Evolutionary conservation across 2,113 vertebrate genomes (phyloP).

Genomic region (Ascaphus truei): DNA sequence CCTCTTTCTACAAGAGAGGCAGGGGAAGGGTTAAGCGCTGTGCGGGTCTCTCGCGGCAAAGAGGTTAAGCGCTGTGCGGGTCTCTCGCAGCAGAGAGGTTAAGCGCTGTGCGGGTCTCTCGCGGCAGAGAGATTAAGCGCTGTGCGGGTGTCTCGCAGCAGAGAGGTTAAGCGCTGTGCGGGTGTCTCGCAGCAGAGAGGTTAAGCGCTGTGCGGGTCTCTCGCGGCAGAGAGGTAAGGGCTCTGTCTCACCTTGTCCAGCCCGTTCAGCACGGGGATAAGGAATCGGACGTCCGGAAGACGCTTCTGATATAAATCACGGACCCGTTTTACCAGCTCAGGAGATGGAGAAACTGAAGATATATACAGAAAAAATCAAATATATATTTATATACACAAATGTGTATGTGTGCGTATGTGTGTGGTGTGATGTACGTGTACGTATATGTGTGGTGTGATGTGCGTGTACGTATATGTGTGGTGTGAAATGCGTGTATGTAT

Average conservation of each 20-base stretch:
- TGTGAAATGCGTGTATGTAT: no score
- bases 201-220: not conserved
- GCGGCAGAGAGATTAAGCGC: not conserved
- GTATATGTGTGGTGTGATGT: no score
- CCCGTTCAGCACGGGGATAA: conserved; percentile 91
- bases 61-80: not conserved
- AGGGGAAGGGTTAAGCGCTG: not conserved
- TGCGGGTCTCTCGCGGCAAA: not conserved
- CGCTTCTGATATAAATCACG: conserved; percentile 93
- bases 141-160: not conserved
- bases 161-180: no score
- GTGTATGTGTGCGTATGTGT: no score
- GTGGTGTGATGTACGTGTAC: no score
- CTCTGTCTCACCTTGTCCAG: conserved; percentile 88
- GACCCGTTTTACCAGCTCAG: conserved; percentile 89
- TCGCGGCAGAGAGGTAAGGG: not conserved
- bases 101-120: no score
- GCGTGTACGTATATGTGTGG: no score
- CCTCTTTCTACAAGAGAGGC: conserved; percentile 71
- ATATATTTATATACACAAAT: not conserved
- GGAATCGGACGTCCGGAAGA: conserved; percentile 87
- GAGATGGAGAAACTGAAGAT: conserved; percentile 81
- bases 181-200: no score
- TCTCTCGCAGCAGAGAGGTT: not conserved
- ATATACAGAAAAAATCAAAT: not conserved